These are phyloP conservation scores for Pomatostomus ruficeps DNA, from an alignment of 2,113 vertebrate genomes.

Conservation along the genomic window DNA sequence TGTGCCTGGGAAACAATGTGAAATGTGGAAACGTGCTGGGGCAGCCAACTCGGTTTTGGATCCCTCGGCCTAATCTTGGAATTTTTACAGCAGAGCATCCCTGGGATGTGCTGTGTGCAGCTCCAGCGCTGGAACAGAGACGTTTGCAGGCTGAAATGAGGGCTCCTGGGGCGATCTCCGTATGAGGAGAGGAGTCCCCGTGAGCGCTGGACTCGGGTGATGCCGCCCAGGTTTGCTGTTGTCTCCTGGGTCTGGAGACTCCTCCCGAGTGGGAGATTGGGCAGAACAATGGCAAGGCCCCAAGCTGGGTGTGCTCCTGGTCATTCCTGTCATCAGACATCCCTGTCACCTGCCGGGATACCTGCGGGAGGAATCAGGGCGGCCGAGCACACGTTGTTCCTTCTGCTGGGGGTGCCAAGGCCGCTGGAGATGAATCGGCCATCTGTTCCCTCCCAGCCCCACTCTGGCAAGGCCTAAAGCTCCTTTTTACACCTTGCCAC, in stretches of 20 bases:
- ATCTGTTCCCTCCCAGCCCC: slow-evolving; percentile 70
- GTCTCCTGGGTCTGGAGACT: not conserved
- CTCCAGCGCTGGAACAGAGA: not conserved
- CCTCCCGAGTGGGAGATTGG: not conserved
- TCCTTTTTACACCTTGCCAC: slow-evolving; percentile 62
- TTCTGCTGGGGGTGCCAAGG: slow-evolving; percentile 72
- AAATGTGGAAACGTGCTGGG: not conserved
- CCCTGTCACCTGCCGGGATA: slow-evolving; percentile 75
- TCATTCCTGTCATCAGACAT: slow-evolving; percentile 76
- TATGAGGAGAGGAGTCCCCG: not conserved
- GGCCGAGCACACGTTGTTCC: slow-evolving; percentile 73
- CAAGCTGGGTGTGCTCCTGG: too few relatives aligned
- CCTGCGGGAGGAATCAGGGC: slow-evolving; percentile 72
- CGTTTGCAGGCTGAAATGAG: not conserved
- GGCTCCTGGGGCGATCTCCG: not conserved
- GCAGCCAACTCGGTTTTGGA: not conserved
- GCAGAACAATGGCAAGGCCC: slow-evolving; percentile 49
- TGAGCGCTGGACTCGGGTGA: rapidly evolving
- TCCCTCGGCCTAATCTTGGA: not conserved
- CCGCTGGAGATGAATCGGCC: slow-evolving; percentile 72
- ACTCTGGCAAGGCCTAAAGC: slow-evolving; percentile 61
- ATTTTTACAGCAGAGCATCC: not conserved
- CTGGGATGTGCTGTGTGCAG: not conserved
- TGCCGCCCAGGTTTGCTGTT: not conserved
- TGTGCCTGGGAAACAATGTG: not conserved